Evolutionary conservation across 2,113 vertebrate genomes (phyloP), one percentile per base, ranked within the genome.

Genomic region (Pomatorhinus ruficollis): DNA sequence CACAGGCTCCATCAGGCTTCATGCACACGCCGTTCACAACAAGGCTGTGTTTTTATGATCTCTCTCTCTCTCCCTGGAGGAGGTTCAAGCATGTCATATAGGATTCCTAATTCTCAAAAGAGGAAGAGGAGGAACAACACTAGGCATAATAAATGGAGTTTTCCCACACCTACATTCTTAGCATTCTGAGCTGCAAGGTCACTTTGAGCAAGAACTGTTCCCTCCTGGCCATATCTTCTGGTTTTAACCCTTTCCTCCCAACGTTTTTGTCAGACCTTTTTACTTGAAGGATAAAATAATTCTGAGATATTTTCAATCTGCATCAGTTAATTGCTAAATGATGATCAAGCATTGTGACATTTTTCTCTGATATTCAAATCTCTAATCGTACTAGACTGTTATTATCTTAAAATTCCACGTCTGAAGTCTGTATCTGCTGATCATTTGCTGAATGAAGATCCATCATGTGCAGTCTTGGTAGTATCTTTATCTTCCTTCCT

Each of bases 21-120:
- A 1, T 20, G 25, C 39, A 37, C 20, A 20, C 2, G 0, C 8
- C 60, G 16, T 13, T 44, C 31, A 3, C 20, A 35, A 20, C 24
- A 61, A 35, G 31, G 30, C 25, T 52, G 5, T 35, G 37, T 21
- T 61, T 83, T 44, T 16, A 16, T 31, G 25, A 61, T 13, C 56
- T 52, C 45, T 10, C 56, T 52, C 37, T 10, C 35, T 35, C 31
- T 21, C 66, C 16, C 47, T 53, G 37, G 25, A 71, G 37, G 47
- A 71, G 27, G 33, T 44, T 31, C 56, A 37, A 37, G 31, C 21
- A 17, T 4, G 10, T 31, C 47, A 61, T 47, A 21, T 10, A 44
- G 47, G 25, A 25, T 61, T 53, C 16, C 47, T 53, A 31, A 44
- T 11, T 44, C 39, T 11, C 47, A 8, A 24, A 52, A 83, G 33